Evolutionary conservation across 2,888 invertebrate species (phyloP).

Genomic region (Trissoscelio sp.): DNA sequence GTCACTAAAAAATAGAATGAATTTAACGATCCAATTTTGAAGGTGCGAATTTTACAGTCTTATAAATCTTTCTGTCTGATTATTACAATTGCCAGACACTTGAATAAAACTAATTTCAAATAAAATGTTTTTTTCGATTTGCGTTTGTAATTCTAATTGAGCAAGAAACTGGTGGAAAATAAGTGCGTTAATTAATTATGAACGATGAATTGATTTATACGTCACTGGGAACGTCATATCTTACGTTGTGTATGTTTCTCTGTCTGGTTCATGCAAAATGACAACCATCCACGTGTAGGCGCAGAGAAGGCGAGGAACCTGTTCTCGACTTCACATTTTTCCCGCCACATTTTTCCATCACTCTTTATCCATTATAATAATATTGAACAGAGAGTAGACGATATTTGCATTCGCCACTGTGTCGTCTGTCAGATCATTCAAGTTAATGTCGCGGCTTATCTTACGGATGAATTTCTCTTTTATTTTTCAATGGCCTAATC

Average conservation of each 20-base stretch:
- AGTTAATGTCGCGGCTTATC: constrained; percentile 23
- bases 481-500: constrained; percentile 44
- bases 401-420: constrained; percentile 10
- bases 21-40: too few species aligned
- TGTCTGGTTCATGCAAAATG: constrained; percentile 51
- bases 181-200: not conserved
- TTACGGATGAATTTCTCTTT: constrained; percentile 25
- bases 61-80: constrained; percentile 4
- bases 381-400: constrained; percentile 34
- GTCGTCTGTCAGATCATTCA: constrained; percentile 28
- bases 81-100: too few species aligned
- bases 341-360: constrained; percentile 51
- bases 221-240: constrained; percentile 29
- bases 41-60: too few species aligned
- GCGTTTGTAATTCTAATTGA: too few species aligned
- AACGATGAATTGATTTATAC: constrained; percentile 10
- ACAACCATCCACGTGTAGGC: constrained; percentile 61
- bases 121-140: constrained; percentile 1
- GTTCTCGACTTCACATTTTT: constrained; percentile 59
- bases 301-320: constrained; percentile 65
- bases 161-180: not conserved
- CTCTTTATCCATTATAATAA: constrained; percentile 43
- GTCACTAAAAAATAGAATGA: too few species aligned
- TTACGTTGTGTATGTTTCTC: constrained; percentile 33
- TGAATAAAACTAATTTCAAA: too few species aligned